Base-by-base conservation (phyloP, 2,113 vertebrate genomes). In the Dipodomys stephensi region DNA sequence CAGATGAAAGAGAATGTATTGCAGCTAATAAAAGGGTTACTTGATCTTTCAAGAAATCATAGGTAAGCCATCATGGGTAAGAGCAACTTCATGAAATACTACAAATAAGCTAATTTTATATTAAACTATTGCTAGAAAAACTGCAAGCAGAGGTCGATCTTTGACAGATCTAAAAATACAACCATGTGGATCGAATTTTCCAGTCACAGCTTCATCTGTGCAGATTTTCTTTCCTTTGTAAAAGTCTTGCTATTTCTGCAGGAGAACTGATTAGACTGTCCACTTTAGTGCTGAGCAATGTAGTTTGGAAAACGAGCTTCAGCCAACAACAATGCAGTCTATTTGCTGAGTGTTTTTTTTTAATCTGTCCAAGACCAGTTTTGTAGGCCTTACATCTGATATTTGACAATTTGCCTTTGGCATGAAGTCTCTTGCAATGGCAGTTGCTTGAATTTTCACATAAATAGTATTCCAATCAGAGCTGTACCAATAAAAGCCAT, bases 361-460 rank as follows among this genome's bases (percentile, higher is more conserved):
- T 25, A 90, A 86, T 95, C 92, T 97, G 39, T 30, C 89, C 80
- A 53, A 0, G 57, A 95, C 0, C 0, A 20, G 86, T 46, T 12
- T 46, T 95, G 94, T 96, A 90, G 73, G 46, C 69, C 95, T 96
- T 96, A 88, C 94, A 83, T 94, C 97, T 97, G 82, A 97, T 67
- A 90, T 76, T 88, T 95, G 97, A 95, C 92, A 95, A 87, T 96
- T 97, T 97, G 95, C 94, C 96, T 97, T 95, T 20, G 86, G 96
- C 28, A 32, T 76, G 77, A 95, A 53, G 67, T 81, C 71, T 84
- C n/a, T 73, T 68, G 68, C 19, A 57, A 69, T 83, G 90, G 94
- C 87, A 95, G 82, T 44, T 71, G 73, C 83, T 93, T 92, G 93
- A 92, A 74, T 92, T 95, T 91, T 95, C 67, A 96, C 65, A 90